phyloP scores from a whole-genome alignment of 2,888 invertebrate species.

The Arctia plantaginis region DNA sequence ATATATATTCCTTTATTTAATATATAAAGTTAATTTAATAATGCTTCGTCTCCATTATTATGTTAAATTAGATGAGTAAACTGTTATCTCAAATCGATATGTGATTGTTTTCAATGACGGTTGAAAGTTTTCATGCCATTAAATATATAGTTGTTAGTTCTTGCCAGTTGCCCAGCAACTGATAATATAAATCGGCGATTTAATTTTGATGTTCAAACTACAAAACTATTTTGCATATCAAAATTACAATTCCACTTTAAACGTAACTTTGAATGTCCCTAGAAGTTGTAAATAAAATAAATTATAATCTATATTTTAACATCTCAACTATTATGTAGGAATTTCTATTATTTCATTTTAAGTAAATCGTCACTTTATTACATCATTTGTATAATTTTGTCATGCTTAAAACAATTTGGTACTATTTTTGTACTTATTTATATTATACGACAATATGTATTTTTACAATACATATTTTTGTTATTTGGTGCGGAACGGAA shows the following conservation, averaged over 20 bases:
- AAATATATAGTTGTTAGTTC: constrained; percentile 56
- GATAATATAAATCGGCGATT: constrained; percentile 40
- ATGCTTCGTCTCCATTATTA: constrained; percentile 28
- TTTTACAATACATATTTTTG: constrained; percentile 18
- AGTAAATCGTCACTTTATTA: constrained; percentile 35
- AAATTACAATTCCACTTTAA: constrained; percentile 20
- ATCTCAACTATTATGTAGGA: constrained; percentile 39
- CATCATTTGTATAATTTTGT: constrained; percentile 37
- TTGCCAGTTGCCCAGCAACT: constrained; percentile 64
- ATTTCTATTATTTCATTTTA: constrained; percentile 32
- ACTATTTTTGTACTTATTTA: constrained; percentile 51
- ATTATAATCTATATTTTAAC: constrained; percentile 37
- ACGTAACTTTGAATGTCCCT: constrained; percentile 32
- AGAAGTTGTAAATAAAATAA: constrained; percentile 48
- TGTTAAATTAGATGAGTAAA: constrained; percentile 36
- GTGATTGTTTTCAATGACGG: constrained; percentile 38
- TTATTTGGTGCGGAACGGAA: not conserved
- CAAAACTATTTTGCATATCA: constrained; percentile 20
- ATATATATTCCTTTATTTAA: constrained; percentile 36
- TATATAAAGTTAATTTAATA: constrained; percentile 20
- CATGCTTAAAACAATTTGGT: constrained; percentile 38
- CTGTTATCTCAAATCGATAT: constrained; percentile 45
- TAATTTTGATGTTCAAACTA: constrained; percentile 22
- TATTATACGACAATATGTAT: constrained; percentile 17
- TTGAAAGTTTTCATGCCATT: constrained; percentile 59